Evolutionary conservation across 1,140 invertebrate genomes (phyloP).

Genomic region (Lysiphlebus fabarum): DNA sequence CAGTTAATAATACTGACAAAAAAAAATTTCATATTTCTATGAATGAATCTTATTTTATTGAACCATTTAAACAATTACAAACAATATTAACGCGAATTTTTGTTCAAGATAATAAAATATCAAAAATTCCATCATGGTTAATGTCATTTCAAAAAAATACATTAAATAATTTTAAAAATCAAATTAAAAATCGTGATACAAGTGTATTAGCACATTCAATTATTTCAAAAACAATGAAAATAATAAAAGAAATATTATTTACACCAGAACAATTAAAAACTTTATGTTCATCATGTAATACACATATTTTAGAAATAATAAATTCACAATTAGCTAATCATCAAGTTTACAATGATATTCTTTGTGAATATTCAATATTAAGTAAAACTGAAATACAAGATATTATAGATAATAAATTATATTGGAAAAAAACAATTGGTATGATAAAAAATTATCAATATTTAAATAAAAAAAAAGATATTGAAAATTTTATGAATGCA

Average conservation of each 20-base stretch:
- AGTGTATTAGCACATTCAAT: conserved; percentile 31
- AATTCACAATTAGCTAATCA: conserved; percentile 44
- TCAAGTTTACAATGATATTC: conserved; percentile 34
- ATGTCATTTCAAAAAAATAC: conserved; percentile 42
- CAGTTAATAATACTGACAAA: background rate
- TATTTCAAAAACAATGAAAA: conserved; percentile 31
- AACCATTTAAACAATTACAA: conserved; percentile 31
- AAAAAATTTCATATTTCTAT: background rate
- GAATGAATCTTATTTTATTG: conserved; percentile 35
- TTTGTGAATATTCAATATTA: conserved; percentile 36
- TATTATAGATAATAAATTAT: conserved; percentile 36
- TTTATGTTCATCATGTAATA: conserved; percentile 40
- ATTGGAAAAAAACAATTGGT: conserved; percentile 44
- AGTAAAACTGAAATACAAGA: conserved; percentile 35
- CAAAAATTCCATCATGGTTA: conserved; percentile 43
- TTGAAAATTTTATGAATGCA: conserved; percentile 30
- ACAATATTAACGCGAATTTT: conserved; percentile 30
- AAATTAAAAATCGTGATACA: conserved; percentile 38
- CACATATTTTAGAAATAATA: conserved; percentile 39
- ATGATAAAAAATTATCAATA: conserved; percentile 42
- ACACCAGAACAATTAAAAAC: conserved; percentile 8
- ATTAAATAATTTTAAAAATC: conserved; percentile 36
- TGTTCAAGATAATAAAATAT: conserved; percentile 32
- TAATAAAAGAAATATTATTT: conserved; percentile 30
- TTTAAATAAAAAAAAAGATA: conserved; percentile 33